These are phyloP conservation scores for Perithous albicinctus DNA, from an alignment of 2,888 invertebrate species.

Conservation along the genomic window DNA sequence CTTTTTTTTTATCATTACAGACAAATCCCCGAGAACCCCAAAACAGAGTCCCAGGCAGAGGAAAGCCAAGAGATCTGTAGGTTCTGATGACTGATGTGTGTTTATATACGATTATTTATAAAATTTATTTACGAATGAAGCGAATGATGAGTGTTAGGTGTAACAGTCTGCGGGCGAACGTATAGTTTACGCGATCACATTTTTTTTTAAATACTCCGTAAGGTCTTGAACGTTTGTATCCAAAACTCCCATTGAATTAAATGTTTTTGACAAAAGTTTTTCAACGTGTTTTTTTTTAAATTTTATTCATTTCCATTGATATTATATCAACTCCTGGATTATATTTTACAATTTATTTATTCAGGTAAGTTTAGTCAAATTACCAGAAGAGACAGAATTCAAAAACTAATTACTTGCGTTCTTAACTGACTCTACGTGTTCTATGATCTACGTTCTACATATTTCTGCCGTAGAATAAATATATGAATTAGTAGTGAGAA, in stretches of 20 bases:
- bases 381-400: no score
- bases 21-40: constrained; percentile 89
- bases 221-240: constrained; percentile 66
- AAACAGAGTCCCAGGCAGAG: constrained; percentile 92
- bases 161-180: constrained; percentile 54
- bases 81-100: constrained; percentile 87
- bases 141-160: constrained; percentile 64
- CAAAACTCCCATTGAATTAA: constrained; percentile 62
- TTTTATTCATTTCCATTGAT: neutral
- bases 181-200: constrained; percentile 55
- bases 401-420: no score
- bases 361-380: no score
- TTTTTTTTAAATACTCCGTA: constrained; percentile 61
- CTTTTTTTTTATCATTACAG: constrained; percentile 86
- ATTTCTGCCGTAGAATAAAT: no score
- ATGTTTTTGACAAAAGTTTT: constrained; percentile 65
- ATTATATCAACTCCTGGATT: no score
- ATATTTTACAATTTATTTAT: no score
- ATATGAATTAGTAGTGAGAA: no score
- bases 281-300: neutral
- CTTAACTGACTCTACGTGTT: no score
- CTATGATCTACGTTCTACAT: no score
- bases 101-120: constrained; percentile 70
- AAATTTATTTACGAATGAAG: constrained; percentile 68
- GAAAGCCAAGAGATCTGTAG: constrained; percentile 91